Percentiles rank a stretch among this genome's conserved stretches.
Conservation (phyloP, 1,140 invertebrate species). For the Bombyx mandarina region DNA sequence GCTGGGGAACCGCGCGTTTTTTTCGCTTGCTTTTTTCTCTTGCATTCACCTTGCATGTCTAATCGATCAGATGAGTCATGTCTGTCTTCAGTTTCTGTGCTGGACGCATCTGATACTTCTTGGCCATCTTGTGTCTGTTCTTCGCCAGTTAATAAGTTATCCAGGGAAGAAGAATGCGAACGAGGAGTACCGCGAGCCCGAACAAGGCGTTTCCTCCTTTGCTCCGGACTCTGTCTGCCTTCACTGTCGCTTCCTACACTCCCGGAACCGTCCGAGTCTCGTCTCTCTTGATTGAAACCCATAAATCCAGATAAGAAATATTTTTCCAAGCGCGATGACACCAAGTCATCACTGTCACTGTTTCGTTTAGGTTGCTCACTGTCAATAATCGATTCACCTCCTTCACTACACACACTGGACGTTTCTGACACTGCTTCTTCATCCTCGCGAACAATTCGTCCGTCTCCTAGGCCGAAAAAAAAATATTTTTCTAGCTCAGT, state of each 20-base stretch:
- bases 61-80: slow-evolving; percentile 80
- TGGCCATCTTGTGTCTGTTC: slow-evolving; percentile 69
- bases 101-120: slow-evolving; percentile 78
- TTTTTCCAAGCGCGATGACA: slow-evolving; percentile 89
- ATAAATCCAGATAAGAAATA: slow-evolving; percentile 91
- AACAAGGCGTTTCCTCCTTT: slow-evolving; percentile 83
- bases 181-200: slow-evolving; percentile 83
- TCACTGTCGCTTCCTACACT: slow-evolving; percentile 89
- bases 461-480: slow-evolving; percentile 86
- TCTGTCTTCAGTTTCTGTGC: slow-evolving; percentile 82
- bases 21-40: slow-evolving; percentile 82
- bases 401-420: slow-evolving; percentile 89
- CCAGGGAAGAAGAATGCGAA: slow-evolving; percentile 84
- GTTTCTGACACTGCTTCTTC: slow-evolving; percentile 88
- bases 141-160: slow-evolving; percentile 78
- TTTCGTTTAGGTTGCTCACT: slow-evolving; percentile 70
- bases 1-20: slow-evolving; percentile 74
- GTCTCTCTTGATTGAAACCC: slow-evolving; percentile 80
- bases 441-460: slow-evolving; percentile 70
- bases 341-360: slow-evolving; percentile 79
- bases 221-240: slow-evolving; percentile 87
- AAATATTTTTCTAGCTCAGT: slow-evolving; percentile 94
- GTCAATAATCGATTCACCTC: slow-evolving; percentile 76
- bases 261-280: slow-evolving; percentile 86
- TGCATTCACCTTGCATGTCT: slow-evolving; percentile 85